These are phyloP conservation scores for Malaclemys terrapin DNA, from an alignment of 2,113 vertebrate species.

Conservation along the genomic window DNA sequence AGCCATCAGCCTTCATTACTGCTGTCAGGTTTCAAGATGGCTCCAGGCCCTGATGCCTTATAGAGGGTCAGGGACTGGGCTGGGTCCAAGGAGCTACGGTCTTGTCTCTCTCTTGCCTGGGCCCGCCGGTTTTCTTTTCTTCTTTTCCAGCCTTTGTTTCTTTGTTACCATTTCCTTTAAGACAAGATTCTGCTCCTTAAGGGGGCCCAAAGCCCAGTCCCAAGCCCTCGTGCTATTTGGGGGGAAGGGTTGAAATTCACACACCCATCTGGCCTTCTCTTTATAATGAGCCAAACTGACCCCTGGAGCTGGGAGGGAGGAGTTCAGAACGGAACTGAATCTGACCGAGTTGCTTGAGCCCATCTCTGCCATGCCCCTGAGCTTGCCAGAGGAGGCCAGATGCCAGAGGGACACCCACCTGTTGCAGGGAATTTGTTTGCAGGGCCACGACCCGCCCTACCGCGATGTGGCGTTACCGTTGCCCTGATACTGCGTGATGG, in stretches of 20 bases:
- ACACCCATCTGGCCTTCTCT: background rate
- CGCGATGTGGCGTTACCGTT: background rate
- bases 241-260: background rate
- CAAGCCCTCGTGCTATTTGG: background rate
- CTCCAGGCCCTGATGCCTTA: background rate
- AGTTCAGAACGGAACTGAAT: background rate
- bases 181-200: constrained; percentile 67
- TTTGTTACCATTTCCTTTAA: constrained; percentile 33
- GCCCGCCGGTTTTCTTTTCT: constrained; percentile 48
- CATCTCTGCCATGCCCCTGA: background rate
- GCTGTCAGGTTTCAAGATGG: constrained; percentile 78
- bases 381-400: background rate
- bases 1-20: constrained; percentile 87
- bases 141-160: constrained; percentile 22
- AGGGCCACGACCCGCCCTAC: background rate
- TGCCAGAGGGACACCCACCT: background rate
- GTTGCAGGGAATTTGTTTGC: background rate
- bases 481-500: background rate
- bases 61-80: no score
- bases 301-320: background rate
- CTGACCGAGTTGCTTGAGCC: background rate
- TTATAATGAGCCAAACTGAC: background rate
- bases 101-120: constrained; percentile 47
- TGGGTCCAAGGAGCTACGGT: background rate
- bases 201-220: background rate